Evolutionary conservation across 2,888 invertebrate genomes (phyloP), one percentile per base, ranked within the genome.

Genomic region (Celastrina argiolus): DNA sequence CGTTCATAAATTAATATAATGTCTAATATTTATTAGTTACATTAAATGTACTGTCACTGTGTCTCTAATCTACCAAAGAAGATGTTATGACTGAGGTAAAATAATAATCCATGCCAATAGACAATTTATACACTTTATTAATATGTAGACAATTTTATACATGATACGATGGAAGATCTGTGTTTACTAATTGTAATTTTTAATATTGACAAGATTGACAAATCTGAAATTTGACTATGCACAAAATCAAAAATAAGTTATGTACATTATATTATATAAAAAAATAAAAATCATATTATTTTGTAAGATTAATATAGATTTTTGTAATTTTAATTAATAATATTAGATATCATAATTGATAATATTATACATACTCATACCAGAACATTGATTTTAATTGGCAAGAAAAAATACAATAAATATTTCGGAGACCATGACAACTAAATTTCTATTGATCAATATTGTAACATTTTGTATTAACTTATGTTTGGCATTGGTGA

Each of bases 361-460:
- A n/a, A n/a, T n/a, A n/a, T n/a, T 56, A 58, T 65, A 41, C 34
- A 59, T 66, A 42, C 42, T 26, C 42, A 66, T 59, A 59, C 22
- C 16, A 39, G 16, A 31, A 34, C 22, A 45, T 45, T 45, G 34
- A 64, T 51, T 45, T 45, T 41, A 31, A 67, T 70, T 69, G 70
- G 69, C 66, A 66, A 63, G 61, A 66, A 36, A 45, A 72, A 84
- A 83, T 8, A 7, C 8, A 85, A 82, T 80, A 83, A 83, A 78
- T 84, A 81, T 76, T 77, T 74, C 72, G 76, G 76, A 80, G 84
- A 87, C 88, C 88, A 88, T 88, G 87, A 87, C 88, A 80, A 77
- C 80, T 75, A 76, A 74, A 71, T 72, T 75, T 77, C 81, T 80
- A 82, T 84, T 87, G 88, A 90, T 89, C 90, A 90, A 89, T 90